These are phyloP conservation scores for Hypomecis atomaria DNA, from an alignment of 2,888 invertebrate species.

Conservation along the genomic window DNA sequence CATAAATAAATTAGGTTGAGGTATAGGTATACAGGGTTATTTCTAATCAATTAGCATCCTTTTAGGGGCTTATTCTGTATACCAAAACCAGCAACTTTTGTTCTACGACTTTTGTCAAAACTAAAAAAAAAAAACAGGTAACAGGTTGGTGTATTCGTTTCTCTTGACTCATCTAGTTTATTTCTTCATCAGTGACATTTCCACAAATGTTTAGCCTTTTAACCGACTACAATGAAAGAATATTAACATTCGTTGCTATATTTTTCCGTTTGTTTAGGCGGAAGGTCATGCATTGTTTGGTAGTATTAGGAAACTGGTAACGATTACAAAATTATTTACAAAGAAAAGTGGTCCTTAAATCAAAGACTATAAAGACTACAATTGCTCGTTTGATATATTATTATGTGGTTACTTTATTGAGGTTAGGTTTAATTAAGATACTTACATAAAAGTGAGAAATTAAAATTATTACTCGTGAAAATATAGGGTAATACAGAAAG, in stretches of 20 bases:
- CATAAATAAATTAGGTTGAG: too few species aligned
- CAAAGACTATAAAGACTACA: neutral
- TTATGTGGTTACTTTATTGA: slow-evolving; percentile 7
- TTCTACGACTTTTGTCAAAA: too few species aligned
- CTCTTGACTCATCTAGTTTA: neutral
- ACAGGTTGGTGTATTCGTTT: too few species aligned
- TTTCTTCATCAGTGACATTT: neutral
- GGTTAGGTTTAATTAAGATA: neutral
- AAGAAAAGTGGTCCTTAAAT: neutral
- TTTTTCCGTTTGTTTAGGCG: slow-evolving; percentile 35
- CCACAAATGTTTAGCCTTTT: slow-evolving; percentile 29
- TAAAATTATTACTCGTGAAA: too few species aligned
- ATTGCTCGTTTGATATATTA: neutral
- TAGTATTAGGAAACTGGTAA: slow-evolving; percentile 15
- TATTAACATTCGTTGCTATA: slow-evolving; percentile 31
- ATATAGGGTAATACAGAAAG: too few species aligned
- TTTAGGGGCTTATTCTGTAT: too few species aligned
- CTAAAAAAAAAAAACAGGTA: too few species aligned
- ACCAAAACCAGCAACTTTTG: too few species aligned
- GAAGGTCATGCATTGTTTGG: slow-evolving; percentile 28
- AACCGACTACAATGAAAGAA: slow-evolving; percentile 31
- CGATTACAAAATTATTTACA: slow-evolving; percentile 3
- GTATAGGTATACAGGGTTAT: too few species aligned
- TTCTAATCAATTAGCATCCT: too few species aligned
- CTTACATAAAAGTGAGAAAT: too few species aligned